A percentile compares a stretch with the other conserved stretches of the same genome.
Conservation (phyloP, 2,797 vertebrate genomes). For the Dryobates pubescens region DNA sequence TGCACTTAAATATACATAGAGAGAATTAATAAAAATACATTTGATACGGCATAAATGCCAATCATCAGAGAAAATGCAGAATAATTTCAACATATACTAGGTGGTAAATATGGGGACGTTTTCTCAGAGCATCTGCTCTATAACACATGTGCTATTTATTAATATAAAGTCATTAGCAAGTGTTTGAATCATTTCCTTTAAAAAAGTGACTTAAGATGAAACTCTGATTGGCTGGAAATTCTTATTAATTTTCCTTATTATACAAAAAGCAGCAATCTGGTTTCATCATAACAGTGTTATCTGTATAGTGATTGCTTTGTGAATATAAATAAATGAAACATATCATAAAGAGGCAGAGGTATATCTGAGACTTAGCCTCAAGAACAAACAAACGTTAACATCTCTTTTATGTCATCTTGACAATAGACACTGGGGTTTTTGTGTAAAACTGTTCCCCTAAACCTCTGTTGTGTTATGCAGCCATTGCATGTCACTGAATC, state of each 20-base stretch:
- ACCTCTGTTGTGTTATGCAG: not conserved
- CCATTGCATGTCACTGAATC: not conserved
- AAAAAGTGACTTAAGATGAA: not conserved
- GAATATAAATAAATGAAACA: not conserved
- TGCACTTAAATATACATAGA: not conserved
- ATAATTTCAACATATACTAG: not conserved
- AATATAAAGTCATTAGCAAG: not conserved
- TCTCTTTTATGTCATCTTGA: not conserved
- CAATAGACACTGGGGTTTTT: fast-evolving
- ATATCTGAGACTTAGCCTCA: not conserved
- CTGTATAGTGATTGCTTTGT: not conserved
- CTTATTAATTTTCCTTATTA: not conserved
- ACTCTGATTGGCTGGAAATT: not conserved
- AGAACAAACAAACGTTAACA: not conserved
- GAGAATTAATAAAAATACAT: not conserved
- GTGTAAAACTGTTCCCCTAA: not conserved
- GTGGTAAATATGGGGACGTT: not conserved
- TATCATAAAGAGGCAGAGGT: not conserved
- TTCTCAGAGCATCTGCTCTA: not conserved
- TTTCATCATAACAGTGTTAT: not conserved
- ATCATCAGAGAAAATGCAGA: not conserved
- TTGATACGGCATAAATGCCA: not conserved
- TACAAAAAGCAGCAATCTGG: not conserved
- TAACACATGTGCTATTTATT: not conserved
- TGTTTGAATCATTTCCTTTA: not conserved